Percentiles rank a stretch among this genome's conserved stretches.
These are phyloP conservation scores for Periophthalmodon schlosseri DNA, from an alignment of 2,113 vertebrate species.

Conservation along the genomic window DNA sequence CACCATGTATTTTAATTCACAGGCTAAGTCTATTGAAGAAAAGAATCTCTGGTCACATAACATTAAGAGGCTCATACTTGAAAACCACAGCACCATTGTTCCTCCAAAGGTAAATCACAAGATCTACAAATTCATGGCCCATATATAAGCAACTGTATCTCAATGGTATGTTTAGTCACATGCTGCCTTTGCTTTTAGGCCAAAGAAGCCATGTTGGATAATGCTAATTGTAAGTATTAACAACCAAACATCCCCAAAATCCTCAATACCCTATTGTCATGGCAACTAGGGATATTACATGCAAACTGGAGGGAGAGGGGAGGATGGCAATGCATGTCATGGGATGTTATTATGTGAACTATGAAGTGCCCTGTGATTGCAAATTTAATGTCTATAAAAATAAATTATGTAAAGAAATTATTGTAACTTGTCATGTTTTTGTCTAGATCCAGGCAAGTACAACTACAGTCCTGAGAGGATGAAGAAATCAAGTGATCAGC, in stretches of 20 bases:
- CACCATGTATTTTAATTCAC: background rate
- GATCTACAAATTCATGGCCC: background rate
- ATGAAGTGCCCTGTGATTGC: background rate
- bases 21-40: constrained; percentile 91
- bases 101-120: constrained; percentile 84
- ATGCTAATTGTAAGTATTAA: constrained; percentile 85
- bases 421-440: constrained; percentile 5
- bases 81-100: constrained; percentile 91
- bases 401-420: background rate
- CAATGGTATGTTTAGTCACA: background rate
- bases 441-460: constrained; percentile 79
- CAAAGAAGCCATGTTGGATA: constrained; percentile 91
- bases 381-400: constrained; percentile 14
- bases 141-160: background rate
- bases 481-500: constrained; percentile 82
- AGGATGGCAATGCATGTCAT: constrained; percentile 30
- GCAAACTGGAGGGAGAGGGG: constrained; percentile 3
- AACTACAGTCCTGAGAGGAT: constrained; percentile 86
- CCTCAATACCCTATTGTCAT: constrained; percentile 24
- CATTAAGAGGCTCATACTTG: constrained; percentile 94
- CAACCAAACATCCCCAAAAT: background rate
- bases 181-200: constrained; percentile 74
- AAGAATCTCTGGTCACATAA: constrained; percentile 93
- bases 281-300: constrained; percentile 33
- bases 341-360: constrained; percentile 18